Conservation (phyloP, 2,888 invertebrate species). For the Aspidapion aeneum region DNA sequence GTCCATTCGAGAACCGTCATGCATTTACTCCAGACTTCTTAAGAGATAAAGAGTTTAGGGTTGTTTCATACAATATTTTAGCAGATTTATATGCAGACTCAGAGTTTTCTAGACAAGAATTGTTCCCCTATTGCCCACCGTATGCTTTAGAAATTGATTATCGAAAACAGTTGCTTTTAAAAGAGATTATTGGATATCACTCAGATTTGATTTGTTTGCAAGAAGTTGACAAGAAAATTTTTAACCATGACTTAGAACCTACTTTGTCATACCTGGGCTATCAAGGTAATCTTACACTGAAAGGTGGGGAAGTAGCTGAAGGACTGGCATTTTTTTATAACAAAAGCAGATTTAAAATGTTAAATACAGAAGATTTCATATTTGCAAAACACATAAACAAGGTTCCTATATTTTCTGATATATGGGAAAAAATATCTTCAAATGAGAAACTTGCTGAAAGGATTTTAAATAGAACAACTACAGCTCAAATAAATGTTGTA, state of each 20-base stretch:
- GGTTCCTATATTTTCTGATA: conserved; percentile 51
- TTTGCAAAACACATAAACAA: conserved; percentile 58
- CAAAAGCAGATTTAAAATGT: conserved; percentile 58
- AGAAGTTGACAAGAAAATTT: conserved; percentile 85
- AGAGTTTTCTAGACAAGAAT: conserved; percentile 51
- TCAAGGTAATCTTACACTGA: conserved; percentile 63
- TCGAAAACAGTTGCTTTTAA: conserved; percentile 79
- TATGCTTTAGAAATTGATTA: conserved; percentile 83
- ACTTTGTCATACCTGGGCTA: conserved; percentile 56
- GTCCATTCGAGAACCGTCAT: conserved; percentile 81
- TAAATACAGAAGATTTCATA: conserved; percentile 54
- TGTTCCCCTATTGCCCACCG: conserved; percentile 84
- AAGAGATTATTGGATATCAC: conserved; percentile 87
- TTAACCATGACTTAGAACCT: conserved; percentile 61
- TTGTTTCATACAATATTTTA: conserved; percentile 86
- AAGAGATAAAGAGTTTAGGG: conserved; percentile 62
- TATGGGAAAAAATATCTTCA: conserved; percentile 59
- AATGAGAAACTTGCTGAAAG: conserved; percentile 58
- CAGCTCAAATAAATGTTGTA: conserved; percentile 58
- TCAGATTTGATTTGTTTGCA: conserved; percentile 89
- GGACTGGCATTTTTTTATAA: conserved; percentile 80
- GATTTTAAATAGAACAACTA: conserved; percentile 63
- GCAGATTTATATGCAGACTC: conserved; percentile 91
- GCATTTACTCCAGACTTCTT: conserved; percentile 61
- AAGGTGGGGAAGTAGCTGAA: conserved; percentile 72